Evolutionary conservation across 2,888 invertebrate species (phyloP).

Genomic region (Listrodromus nycthemerus): DNA sequence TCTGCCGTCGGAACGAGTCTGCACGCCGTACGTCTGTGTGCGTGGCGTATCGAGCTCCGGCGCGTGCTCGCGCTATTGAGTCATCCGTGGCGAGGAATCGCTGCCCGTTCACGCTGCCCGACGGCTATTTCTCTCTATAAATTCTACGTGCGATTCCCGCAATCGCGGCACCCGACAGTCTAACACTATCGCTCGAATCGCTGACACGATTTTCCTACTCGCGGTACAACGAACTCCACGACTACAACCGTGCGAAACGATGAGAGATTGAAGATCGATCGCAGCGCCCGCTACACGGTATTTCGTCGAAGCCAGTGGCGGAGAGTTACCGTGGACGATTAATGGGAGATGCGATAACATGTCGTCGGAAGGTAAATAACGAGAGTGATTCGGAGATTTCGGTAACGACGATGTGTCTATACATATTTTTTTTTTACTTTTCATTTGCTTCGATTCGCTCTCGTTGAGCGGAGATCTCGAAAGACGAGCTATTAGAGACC

Average conservation of each 20-base stretch:
- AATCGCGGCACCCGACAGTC: constrained; percentile 62
- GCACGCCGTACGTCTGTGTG: background rate
- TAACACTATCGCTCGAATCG: constrained; percentile 47
- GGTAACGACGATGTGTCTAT: background rate
- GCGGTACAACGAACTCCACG: constrained; percentile 59
- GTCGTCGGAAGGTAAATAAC: constrained; percentile 15
- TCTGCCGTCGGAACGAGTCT: constrained; percentile 22
- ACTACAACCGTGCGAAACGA: background rate
- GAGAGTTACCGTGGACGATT: constrained; percentile 23
- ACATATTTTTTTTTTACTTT: too few relatives aligned
- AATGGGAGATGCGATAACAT: constrained; percentile 40
- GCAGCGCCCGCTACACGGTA: background rate
- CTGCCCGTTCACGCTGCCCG: background rate
- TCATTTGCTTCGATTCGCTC: too few relatives aligned
- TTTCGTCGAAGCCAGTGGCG: background rate
- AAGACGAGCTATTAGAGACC: constrained; percentile 24
- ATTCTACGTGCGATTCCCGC: constrained; percentile 39
- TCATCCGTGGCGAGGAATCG: constrained; percentile 19
- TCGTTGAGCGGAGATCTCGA: background rate
- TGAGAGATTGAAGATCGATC: constrained; percentile 33
- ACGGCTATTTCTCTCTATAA: constrained; percentile 7
- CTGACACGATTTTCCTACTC: constrained; percentile 51
- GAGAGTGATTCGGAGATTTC: constrained; percentile 30
- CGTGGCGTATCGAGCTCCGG: constrained; percentile 5
- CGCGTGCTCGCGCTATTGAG: constrained; percentile 40